Conservation (phyloP, 2,888 invertebrate species). For the Luperina nickerlii region DNA sequence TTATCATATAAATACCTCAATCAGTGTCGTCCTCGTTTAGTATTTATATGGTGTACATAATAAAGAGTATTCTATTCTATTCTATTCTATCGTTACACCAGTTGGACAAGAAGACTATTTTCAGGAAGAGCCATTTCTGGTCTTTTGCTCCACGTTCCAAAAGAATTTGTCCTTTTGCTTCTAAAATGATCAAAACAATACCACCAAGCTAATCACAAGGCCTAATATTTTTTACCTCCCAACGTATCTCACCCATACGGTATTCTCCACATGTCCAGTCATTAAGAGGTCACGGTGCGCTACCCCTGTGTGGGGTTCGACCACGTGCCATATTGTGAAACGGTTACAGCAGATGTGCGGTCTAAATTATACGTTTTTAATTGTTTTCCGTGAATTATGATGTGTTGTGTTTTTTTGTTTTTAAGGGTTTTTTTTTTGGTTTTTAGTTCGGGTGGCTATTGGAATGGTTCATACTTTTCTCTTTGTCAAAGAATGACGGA, state of each 20-base stretch:
- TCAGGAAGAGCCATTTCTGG: no score
- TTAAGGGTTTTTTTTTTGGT: conserved; percentile 47
- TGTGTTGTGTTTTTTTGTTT: conserved; percentile 73
- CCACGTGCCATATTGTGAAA: conserved; percentile 79
- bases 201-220: neutral
- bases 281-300: conserved; percentile 64
- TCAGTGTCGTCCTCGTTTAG: no score
- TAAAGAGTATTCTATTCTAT: no score
- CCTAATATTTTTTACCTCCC: conserved; percentile 49
- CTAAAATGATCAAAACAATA: neutral
- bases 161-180: neutral
- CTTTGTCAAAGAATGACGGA: neutral
- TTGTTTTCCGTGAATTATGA: conserved; percentile 78
- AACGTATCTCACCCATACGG: conserved; percentile 47
- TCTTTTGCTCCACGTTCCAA: neutral
- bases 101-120: no score
- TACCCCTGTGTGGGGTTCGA: conserved; percentile 60
- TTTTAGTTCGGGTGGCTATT: conserved; percentile 3
- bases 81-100: no score
- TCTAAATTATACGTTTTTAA: conserved; percentile 73
- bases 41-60: no score
- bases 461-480: conserved; percentile 6
- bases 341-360: conserved; percentile 77
- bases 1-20: no score
- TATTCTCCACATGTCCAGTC: conserved; percentile 65